These are phyloP conservation scores for Aricia artaxerxes DNA, from an alignment of 2,888 invertebrate species.

Conservation along the genomic window DNA sequence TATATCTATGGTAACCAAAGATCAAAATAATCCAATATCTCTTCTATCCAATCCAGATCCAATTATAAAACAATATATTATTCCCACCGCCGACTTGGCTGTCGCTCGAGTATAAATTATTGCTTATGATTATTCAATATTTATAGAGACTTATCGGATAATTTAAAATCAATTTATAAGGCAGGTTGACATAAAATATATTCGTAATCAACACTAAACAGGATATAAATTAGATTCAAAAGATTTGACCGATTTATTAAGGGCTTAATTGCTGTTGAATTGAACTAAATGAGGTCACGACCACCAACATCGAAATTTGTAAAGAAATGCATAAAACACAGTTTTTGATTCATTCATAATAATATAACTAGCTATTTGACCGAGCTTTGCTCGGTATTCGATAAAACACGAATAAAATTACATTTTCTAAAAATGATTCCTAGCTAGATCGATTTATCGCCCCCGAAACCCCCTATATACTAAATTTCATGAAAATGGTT, in stretches of 20 bases:
- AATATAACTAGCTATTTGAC: no score
- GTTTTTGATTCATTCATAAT: background rate
- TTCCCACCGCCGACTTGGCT: background rate
- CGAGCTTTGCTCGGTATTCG: no score
- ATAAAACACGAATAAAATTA: no score
- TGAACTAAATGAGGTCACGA: background rate
- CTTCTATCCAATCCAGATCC: constrained; percentile 7
- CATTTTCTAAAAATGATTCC: no score
- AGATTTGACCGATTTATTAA: constrained; percentile 12
- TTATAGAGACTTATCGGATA: constrained; percentile 23
- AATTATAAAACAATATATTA: constrained; percentile 27
- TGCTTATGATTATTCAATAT: constrained; percentile 28
- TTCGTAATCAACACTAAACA: constrained; percentile 25
- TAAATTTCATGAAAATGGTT: no score
- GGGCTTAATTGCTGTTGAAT: background rate
- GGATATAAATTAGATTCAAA: constrained; percentile 11
- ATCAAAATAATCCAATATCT: background rate
- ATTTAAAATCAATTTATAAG: constrained; percentile 25
- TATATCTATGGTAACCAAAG: background rate
- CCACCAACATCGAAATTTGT: background rate
- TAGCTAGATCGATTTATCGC: no score
- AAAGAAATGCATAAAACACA: background rate
- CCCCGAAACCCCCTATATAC: no score
- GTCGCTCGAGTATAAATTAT: constrained; percentile 19
- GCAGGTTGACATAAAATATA: constrained; percentile 20